Evolutionary conservation across 2,113 vertebrate genomes (phyloP).

Genomic region (Echinops telfairi): DNA sequence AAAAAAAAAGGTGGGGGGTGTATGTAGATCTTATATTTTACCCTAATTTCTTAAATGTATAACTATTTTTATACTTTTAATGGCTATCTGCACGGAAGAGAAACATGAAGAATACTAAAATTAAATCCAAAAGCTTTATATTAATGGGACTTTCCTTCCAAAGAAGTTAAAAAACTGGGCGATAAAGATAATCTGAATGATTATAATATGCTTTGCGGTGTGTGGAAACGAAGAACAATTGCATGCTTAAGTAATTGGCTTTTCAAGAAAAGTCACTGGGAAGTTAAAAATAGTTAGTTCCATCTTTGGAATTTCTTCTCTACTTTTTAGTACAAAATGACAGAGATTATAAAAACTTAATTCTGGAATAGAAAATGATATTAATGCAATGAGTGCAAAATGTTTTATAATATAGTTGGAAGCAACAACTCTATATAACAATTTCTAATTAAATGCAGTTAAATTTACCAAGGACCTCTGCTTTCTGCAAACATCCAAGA

Average conservation of each 20-base stretch:
- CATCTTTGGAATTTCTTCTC: conserved; percentile 57
- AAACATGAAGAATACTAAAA: conserved; percentile 46
- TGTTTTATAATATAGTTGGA: background rate
- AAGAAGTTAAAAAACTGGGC: conserved; percentile 4
- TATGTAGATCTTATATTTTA: conserved; percentile 16
- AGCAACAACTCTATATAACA: conserved; percentile 27
- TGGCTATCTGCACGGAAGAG: conserved; percentile 30
- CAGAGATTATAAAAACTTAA: conserved; percentile 61
- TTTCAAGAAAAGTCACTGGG: conserved; percentile 45
- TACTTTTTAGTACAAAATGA: conserved; percentile 45
- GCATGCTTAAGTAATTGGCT: background rate
- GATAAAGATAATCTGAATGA: conserved; percentile 45
- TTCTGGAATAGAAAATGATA: conserved; percentile 48
- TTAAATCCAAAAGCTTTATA: conserved; percentile 38
- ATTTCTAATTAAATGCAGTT: conserved; percentile 52
- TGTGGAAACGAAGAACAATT: background rate
- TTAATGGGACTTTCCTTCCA: conserved; percentile 33
- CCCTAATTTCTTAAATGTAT: conserved; percentile 5
- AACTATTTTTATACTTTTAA: conserved; percentile 36
- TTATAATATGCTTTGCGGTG: conserved; percentile 31
- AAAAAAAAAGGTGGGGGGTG: conserved; percentile 1
- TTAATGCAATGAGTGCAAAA: conserved; percentile 48
- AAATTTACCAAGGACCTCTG: conserved; percentile 41
- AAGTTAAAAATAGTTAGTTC: conserved; percentile 57
- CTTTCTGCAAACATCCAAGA: conserved; percentile 59